A percentile compares a stretch with the other conserved stretches of the same genome.
Conservation (phyloP, 2,797 vertebrate species). For the Pagetopsis macropterus region DNA sequence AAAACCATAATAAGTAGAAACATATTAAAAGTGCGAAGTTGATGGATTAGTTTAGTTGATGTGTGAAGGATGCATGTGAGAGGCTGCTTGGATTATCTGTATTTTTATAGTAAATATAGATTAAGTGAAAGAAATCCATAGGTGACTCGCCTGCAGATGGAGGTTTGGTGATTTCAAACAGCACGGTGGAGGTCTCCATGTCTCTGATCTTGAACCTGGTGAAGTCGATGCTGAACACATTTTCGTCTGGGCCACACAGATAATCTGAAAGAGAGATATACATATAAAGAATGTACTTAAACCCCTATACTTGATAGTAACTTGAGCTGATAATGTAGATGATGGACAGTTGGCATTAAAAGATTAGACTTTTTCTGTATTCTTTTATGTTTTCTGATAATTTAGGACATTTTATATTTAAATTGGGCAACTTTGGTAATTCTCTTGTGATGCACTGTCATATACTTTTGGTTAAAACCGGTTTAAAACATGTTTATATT, state of each 20-base stretch:
- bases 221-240: constrained; percentile 96
- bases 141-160: constrained; percentile 73
- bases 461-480: too few species aligned
- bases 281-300: too few species aligned
- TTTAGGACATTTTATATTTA: too few species aligned
- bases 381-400: too few species aligned
- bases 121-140: neutral
- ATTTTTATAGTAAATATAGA: neutral
- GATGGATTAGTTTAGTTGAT: neutral
- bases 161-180: constrained; percentile 98
- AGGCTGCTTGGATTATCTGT: neutral
- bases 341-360: too few species aligned
- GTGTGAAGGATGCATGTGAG: neutral
- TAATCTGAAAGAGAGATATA: constrained; percentile 76
- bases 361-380: too few species aligned
- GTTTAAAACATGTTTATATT: too few species aligned
- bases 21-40: neutral
- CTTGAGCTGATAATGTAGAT: too few species aligned
- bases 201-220: constrained; percentile 98
- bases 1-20: neutral
- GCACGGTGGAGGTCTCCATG: constrained; percentile 94
- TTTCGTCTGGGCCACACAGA: constrained; percentile 93
- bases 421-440: too few species aligned
- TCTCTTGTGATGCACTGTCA: too few species aligned
- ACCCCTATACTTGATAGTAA: too few species aligned